Evolutionary conservation across 2,113 vertebrate species (phyloP).

Genomic region (Cygnus buccinator): DNA sequence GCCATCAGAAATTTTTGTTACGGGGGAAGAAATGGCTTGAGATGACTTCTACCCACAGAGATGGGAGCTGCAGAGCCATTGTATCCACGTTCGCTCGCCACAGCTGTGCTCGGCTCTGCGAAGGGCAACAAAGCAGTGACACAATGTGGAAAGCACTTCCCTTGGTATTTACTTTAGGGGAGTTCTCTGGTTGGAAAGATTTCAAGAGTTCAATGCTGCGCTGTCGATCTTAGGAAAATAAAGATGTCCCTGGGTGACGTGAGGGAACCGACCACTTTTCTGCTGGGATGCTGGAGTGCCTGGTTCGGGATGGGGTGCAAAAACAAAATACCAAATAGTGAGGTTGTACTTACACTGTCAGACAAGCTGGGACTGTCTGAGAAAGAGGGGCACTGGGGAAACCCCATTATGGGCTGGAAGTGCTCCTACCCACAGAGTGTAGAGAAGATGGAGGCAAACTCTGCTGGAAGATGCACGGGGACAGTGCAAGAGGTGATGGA

Average conservation of each 20-base stretch:
- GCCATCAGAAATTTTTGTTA: background rate
- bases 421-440: background rate
- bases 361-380: background rate
- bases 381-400: background rate
- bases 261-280: background rate
- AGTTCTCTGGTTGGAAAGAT: background rate
- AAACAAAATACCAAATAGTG: background rate
- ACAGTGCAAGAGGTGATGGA: accelerated
- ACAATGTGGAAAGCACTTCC: conserved; percentile 26
- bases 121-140: background rate
- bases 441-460: background rate
- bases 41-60: background rate
- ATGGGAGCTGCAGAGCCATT: background rate
- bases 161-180: background rate
- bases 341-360: background rate
- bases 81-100: accelerated
- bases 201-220: conserved; percentile 4
- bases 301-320: background rate
- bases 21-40: background rate
- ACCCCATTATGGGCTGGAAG: background rate
- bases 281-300: background rate
- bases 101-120: accelerated
- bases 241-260: background rate
- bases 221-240: conserved; percentile 24
- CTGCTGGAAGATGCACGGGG: background rate